Evolutionary conservation across 1,140 invertebrate species (phyloP), one percentile per base, ranked within the genome.

Genomic region (Drosophila navojoa): DNA sequence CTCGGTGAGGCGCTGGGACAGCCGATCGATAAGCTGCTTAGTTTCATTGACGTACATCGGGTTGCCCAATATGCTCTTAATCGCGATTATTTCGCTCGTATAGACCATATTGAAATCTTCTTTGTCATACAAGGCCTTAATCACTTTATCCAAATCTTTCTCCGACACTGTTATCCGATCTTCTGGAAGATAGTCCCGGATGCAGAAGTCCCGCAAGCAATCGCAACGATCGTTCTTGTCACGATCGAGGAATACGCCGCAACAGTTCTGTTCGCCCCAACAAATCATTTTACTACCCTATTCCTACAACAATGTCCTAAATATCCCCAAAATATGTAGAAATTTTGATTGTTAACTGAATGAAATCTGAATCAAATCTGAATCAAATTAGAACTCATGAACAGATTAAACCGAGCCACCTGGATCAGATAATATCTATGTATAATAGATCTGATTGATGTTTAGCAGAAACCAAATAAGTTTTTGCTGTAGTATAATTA

Each of bases 251-350:
- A 76, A 68, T 0, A 72, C 27, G 11, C 64, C 71, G 29, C 76
- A 76, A 5, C 47, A 57, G 2, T 68, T 35, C 0, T 9, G 11
- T 9, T 76, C 52, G 13, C 76, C 68, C 73, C 73, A 79, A 29
- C 73, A 76, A 52, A 79, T 79, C 76, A 79, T 79, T 50, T 68
- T 6, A 16, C n/a, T 38, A 29, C 1, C 3, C 32, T 35, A 32
- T 7, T 32, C 10, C 10, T 38, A 11, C 1, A 38, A 38, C 1
- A 13, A 13, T 11, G 11, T 38, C 35, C 35, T 10, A 38, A 38
- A 11, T 35, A 22, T 35, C 32, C 9, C 32, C 7, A 38, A 38
- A 16, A 35, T 16, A 19, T 27, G 0, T n/a, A 3, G 5, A 10
- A 27, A 47, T 22, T 47, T 47, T 11, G 19, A 25, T 47, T 47